Evolutionary conservation across 2,888 invertebrate species (phyloP).

Genomic region (Allolobophora icterica): DNA sequence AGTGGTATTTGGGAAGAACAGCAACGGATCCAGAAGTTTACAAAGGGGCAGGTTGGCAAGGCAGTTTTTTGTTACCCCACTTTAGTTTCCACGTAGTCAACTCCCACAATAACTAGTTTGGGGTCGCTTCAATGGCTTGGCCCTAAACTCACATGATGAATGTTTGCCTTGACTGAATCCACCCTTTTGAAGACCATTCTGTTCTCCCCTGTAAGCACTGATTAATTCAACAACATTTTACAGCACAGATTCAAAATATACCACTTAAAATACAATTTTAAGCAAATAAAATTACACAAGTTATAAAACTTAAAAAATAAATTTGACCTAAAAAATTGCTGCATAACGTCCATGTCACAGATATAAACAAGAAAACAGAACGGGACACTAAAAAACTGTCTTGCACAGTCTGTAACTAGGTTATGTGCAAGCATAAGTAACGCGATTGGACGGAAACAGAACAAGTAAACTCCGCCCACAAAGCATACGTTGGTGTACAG

Average conservation of each 20-base stretch:
- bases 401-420: too few relatives aligned
- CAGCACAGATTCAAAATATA: background rate
- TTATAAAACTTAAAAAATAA: background rate
- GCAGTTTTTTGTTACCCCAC: background rate
- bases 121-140: background rate
- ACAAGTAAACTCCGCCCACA: too few relatives aligned
- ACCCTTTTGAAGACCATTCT: background rate
- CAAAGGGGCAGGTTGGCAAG: background rate
- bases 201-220: background rate
- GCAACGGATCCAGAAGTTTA: background rate
- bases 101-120: background rate
- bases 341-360: background rate
- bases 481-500: too few relatives aligned
- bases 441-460: too few relatives aligned
- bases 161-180: background rate
- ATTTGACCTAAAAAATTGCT: constrained; percentile 6
- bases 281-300: background rate
- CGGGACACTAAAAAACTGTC: too few relatives aligned
- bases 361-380: too few relatives aligned
- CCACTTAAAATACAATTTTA: background rate
- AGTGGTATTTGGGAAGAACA: too few relatives aligned
- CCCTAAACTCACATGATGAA: background rate
- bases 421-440: too few relatives aligned
- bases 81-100: background rate
- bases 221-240: background rate